phyloP scores from a whole-genome alignment of 2,797 vertebrate species.

The Corythornis leucogaster region DNA sequence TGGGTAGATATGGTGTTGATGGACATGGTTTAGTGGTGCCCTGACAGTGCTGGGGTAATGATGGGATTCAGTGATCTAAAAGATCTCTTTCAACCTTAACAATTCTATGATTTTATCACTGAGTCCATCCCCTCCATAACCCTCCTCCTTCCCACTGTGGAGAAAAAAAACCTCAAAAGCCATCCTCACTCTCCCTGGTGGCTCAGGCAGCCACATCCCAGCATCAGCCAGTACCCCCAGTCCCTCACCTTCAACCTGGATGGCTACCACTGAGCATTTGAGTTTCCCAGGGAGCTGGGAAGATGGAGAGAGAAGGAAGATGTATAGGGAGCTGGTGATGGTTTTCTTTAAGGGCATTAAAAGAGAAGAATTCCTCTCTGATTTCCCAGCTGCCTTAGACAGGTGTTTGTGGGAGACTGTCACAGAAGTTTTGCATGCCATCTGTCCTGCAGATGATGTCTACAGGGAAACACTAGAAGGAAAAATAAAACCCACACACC shows the following conservation, averaged over 20 bases:
- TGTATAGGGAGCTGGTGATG: fast-evolving
- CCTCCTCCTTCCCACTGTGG: background rate
- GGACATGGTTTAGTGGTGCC: background rate
- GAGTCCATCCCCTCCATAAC: background rate
- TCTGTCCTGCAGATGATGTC: slow-evolving; percentile 56
- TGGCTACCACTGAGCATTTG: background rate
- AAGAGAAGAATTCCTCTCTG: background rate
- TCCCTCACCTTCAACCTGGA: background rate
- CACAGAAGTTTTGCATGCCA: slow-evolving; percentile 14
- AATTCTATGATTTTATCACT: background rate
- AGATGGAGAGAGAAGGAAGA: background rate
- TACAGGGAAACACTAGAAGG: background rate
- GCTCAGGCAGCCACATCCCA: background rate
- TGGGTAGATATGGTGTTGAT: background rate
- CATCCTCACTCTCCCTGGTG: background rate
- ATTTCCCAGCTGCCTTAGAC: slow-evolving; percentile 32
- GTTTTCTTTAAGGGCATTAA: background rate
- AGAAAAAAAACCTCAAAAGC: background rate
- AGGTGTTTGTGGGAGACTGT: slow-evolving; percentile 38
- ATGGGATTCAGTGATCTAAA: background rate
- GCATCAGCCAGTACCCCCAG: background rate
- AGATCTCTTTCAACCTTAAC: background rate
- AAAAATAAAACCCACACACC: slow-evolving; percentile 20
- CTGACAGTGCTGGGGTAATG: background rate
- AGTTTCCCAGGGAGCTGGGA: background rate